Percentiles rank a stretch among this genome's conserved stretches.
phyloP scores from a whole-genome alignment of 2,797 vertebrate species.

The Gymnoscopelus microlampas region DNA sequence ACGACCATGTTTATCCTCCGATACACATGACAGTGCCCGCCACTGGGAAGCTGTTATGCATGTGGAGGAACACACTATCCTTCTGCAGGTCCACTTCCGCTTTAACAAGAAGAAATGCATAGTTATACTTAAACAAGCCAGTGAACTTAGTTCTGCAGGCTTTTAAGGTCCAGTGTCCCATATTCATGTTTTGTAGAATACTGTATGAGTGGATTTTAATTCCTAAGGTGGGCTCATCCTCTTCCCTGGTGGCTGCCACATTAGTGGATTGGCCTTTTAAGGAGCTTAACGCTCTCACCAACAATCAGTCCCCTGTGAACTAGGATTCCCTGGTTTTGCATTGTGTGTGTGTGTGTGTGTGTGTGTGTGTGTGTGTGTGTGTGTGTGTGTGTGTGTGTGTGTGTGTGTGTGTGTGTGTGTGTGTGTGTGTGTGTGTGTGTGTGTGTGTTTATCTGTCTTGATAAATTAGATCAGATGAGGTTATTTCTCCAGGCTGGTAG shows the following conservation, averaged over 20 bases:
- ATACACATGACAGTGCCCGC: too few relatives aligned
- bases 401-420: conserved; percentile 6
- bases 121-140: too few relatives aligned
- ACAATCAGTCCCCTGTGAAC: neutral
- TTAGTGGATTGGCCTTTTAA: neutral
- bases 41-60: too few relatives aligned
- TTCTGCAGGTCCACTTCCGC: too few relatives aligned
- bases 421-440: neutral
- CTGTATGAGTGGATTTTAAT: neutral
- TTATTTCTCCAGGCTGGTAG: too few relatives aligned
- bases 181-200: neutral
- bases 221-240: neutral
- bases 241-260: neutral
- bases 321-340: neutral
- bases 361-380: neutral
- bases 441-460: too few relatives aligned
- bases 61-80: too few relatives aligned
- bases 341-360: conserved; percentile 1
- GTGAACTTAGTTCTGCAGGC: too few relatives aligned
- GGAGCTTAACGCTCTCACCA: neutral
- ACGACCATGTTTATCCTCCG: too few relatives aligned
- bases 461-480: too few relatives aligned
- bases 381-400: neutral
- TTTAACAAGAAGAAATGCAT: too few relatives aligned
- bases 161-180: neutral